Percentiles rank a stretch among this genome's conserved stretches.
phyloP scores from a whole-genome alignment of 2,888 invertebrate genomes.

The Lamellibrachia columna region DNA sequence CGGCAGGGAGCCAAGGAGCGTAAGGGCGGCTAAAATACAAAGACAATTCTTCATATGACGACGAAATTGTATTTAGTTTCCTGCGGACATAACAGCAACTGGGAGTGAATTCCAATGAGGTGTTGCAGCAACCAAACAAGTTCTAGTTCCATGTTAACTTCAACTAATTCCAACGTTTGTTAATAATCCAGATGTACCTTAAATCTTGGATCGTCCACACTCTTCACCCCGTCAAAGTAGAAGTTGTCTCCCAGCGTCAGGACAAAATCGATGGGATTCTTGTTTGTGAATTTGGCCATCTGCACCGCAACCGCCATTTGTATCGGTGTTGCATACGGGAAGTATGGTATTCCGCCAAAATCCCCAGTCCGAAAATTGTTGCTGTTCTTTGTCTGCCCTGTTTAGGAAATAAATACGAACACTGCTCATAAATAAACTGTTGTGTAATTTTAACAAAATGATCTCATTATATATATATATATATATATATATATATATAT shows the following conservation, averaged over 20 bases:
- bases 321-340: slow-evolving; percentile 64
- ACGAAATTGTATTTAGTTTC: too few species aligned
- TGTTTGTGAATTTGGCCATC: slow-evolving; percentile 62
- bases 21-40: too few species aligned
- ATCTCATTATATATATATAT: neutral
- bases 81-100: too few species aligned
- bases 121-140: neutral
- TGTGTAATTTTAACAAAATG: neutral
- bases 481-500: too few species aligned
- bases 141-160: neutral
- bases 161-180: neutral
- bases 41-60: too few species aligned
- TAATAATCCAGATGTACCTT: slow-evolving; percentile 50
- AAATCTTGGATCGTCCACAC: slow-evolving; percentile 66
- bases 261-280: slow-evolving; percentile 60
- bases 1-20: too few species aligned
- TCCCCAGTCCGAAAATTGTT: slow-evolving; percentile 58
- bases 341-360: slow-evolving; percentile 64
- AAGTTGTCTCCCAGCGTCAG: slow-evolving; percentile 69
- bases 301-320: slow-evolving; percentile 64
- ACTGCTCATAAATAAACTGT: neutral
- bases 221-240: slow-evolving; percentile 67
- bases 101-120: neutral
- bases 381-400: slow-evolving; percentile 12
- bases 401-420: neutral